Percentiles rank a stretch among this genome's conserved stretches.
Evolutionary conservation across 2,888 invertebrate species (phyloP).

Genomic region (Emmelina monodactyla): DNA sequence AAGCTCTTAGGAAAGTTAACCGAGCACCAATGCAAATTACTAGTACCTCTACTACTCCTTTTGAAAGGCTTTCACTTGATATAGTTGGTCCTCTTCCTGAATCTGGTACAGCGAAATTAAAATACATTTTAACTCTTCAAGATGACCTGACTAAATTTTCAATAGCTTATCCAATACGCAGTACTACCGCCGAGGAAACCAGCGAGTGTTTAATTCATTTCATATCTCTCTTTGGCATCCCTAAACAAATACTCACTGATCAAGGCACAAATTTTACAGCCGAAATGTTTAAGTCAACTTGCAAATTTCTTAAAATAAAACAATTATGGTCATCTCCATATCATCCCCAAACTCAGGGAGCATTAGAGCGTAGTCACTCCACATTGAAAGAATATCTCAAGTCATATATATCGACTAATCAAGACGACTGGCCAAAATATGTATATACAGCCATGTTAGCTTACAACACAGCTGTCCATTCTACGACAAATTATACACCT

Average conservation of each 20-base stretch:
- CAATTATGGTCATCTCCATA: conserved; percentile 18
- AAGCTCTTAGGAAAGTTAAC: background rate
- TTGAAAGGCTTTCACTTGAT: conserved; percentile 9
- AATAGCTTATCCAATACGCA: conserved; percentile 14
- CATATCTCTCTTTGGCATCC: conserved; percentile 27
- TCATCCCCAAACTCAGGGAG: conserved; percentile 19
- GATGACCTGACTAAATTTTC: conserved; percentile 19
- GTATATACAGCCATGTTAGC: conserved; percentile 22
- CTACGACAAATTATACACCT: conserved; percentile 22
- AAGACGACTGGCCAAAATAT: conserved; percentile 23
- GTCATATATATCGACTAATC: conserved; percentile 15
- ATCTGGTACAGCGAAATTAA: conserved; percentile 5
- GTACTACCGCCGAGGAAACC: conserved; percentile 14
- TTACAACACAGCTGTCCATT: conserved; percentile 22
- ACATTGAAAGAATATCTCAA: conserved; percentile 18
- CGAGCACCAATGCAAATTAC: conserved; percentile 11
- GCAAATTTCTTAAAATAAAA: conserved; percentile 16
- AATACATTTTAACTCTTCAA: conserved; percentile 14
- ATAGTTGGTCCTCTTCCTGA: conserved; percentile 10
- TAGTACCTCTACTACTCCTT: conserved; percentile 9
- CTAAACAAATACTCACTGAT: conserved; percentile 26
- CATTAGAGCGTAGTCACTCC: conserved; percentile 16
- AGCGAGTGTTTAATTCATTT: conserved; percentile 21
- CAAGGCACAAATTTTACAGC: conserved; percentile 23
- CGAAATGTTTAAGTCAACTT: conserved; percentile 15